Base-by-base conservation (phyloP, 2,113 vertebrate genomes). In the Lepus americanus region DNA sequence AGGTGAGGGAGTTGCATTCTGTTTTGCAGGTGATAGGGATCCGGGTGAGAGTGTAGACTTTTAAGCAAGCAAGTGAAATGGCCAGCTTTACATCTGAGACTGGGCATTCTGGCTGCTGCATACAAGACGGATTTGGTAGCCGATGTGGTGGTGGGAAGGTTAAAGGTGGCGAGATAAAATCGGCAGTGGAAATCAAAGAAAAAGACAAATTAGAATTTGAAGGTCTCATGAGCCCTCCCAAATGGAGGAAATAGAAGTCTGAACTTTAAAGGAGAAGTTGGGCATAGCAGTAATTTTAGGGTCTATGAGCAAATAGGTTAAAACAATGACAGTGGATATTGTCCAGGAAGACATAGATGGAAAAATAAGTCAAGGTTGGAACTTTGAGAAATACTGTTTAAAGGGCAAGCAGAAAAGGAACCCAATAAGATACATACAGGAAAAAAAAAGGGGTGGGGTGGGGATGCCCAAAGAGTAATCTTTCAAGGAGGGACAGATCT, bases 21-120 rank as follows among this genome's bases (percentile, higher is more conserved):
- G 36, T 39, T 33, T 89, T 72, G 39, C 27, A 82, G 51, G 31
- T 61, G 55, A 59, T 19, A 17, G 13, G 61, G 59, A 17, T 16
- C 10, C 5, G 20, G 9, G 23, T 3, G 20, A 6, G 10, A 25
- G 6, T 36, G 3, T 17, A 73, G 73, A 77, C 33, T 63, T 70
- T 81, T 69, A 76, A 77, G 33, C 10, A 39, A 74, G 39, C 14
- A 53, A 59, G 12, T 86, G 29, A 77, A 86, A 90, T 9, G 10
- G 49, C 88, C 44, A 72, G 39, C 31, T 94, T 89, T 70, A 55
- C 51, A 76, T 69, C 19, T 89, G 44, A 79, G 51, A 72, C n/a
- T 33, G n/a, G 78, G 29, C 51, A 89, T 69, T 66, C 20, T 19
- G 9, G 49, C 74, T 74, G 39, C 74, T 61, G 51, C 87, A 81